A percentile compares a stretch with the other conserved stretches of the same genome.
Evolutionary conservation across 2,888 invertebrate genomes (phyloP).

Genomic region (Tubiluchus corallicola): DNA sequence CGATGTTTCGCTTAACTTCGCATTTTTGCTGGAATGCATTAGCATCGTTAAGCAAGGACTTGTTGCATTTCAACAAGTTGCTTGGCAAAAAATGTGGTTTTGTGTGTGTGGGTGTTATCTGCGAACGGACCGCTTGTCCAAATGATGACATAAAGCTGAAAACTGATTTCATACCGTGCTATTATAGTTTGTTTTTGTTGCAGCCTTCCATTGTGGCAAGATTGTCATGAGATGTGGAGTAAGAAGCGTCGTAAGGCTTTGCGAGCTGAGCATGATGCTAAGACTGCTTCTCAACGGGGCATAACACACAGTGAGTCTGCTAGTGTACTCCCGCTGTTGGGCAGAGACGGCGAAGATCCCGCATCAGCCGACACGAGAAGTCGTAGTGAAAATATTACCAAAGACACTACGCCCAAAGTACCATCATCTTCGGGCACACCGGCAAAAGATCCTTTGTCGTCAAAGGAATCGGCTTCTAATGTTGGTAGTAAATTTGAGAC

Average conservation of each 20-base stretch:
- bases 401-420: neutral
- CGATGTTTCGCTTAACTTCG: no score
- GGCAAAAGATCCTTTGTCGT: conserved; percentile 18
- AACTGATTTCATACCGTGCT: no score
- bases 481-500: conserved; percentile 12
- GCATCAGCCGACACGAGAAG: neutral
- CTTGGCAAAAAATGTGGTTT: no score
- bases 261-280: conserved; percentile 9
- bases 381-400: neutral
- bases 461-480: conserved; percentile 39
- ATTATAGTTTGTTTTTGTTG: conserved; percentile 10
- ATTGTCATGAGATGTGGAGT: conserved; percentile 98
- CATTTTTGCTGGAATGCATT: no score
- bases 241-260: conserved; percentile 58
- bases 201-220: conserved; percentile 77
- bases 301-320: conserved; percentile 6
- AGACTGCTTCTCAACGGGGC: neutral
- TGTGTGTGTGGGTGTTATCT: no score
- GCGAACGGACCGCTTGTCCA: no score
- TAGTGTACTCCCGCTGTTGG: conserved; percentile 4
- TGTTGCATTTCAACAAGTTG: no score
- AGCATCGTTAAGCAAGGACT: no score
- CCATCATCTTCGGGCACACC: conserved; percentile 2
- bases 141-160: no score
- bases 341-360: neutral